Percentiles rank a stretch among this genome's conserved stretches.
Conservation (phyloP, 1,140 invertebrate genomes). For the Planococcus citri region DNA sequence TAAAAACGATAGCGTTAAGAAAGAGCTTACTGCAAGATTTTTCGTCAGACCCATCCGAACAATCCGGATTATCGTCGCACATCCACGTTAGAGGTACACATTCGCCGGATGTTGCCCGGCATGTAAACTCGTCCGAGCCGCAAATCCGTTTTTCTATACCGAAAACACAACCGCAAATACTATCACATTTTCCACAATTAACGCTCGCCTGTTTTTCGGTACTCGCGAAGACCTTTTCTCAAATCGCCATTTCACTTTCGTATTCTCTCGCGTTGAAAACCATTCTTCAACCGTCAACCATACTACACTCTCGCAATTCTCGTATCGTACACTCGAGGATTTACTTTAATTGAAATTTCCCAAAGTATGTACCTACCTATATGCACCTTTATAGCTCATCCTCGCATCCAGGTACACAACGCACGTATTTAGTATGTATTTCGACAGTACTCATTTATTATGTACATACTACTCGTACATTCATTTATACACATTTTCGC, state of each 20-base stretch:
- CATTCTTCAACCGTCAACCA: neutral
- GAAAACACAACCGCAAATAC: constrained; percentile 11
- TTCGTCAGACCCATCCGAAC: constrained; percentile 78
- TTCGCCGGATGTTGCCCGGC: constrained; percentile 59
- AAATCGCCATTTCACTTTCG: no score
- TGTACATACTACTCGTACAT: no score
- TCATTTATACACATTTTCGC: no score
- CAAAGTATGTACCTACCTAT: no score
- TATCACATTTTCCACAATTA: neutral
- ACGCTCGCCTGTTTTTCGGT: neutral
- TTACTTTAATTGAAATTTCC: no score
- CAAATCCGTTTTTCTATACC: constrained; percentile 38
- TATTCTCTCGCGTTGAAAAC: neutral
- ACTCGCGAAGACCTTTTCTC: neutral
- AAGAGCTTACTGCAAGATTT: constrained; percentile 69
- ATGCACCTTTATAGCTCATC: no score
- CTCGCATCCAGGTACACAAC: no score
- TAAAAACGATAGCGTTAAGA: neutral
- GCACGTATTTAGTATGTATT: no score
- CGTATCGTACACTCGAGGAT: no score
- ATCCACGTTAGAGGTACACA: constrained; percentile 84
- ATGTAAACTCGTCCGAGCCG: constrained; percentile 73
- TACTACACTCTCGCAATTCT: no score
- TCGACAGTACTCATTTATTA: no score
- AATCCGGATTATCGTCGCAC: constrained; percentile 78